These are phyloP conservation scores for Moxostoma hubbsi DNA, from an alignment of 2,797 vertebrate genomes.

Conservation along the genomic window DNA sequence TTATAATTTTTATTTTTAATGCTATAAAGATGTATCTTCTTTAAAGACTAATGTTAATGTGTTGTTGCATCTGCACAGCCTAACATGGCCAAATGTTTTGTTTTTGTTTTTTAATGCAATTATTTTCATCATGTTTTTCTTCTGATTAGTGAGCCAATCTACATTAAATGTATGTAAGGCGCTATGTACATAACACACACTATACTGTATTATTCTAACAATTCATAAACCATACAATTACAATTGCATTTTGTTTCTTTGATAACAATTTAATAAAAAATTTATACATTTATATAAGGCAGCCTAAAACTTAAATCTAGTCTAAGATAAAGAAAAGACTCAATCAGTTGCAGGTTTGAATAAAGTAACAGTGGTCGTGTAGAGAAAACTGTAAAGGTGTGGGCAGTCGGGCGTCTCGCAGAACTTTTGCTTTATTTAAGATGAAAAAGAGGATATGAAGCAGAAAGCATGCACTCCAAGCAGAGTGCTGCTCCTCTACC, in stretches of 20 bases:
- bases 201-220: too few relatives aligned
- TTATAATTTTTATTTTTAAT: too few relatives aligned
- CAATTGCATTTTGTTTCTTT: too few relatives aligned
- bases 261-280: too few relatives aligned
- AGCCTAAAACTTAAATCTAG: background rate
- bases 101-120: too few relatives aligned
- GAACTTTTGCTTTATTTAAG: slow-evolving; percentile 72
- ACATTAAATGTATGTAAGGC: too few relatives aligned
- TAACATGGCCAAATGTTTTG: too few relatives aligned
- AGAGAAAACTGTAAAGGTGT: slow-evolving; percentile 7
- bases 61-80: background rate
- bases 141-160: too few relatives aligned
- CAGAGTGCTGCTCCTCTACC: slow-evolving; percentile 82
- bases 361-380: background rate
- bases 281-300: too few relatives aligned
- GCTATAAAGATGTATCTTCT: background rate
- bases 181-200: too few relatives aligned
- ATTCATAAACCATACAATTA: too few relatives aligned
- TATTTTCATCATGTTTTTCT: too few relatives aligned
- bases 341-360: background rate
- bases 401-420: slow-evolving; percentile 71
- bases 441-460: slow-evolving; percentile 81
- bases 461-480: slow-evolving; percentile 82
- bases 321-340: background rate
- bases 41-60: background rate